Evolutionary conservation across 2,113 vertebrate genomes (phyloP), one percentile per base, ranked within the genome.

Genomic region (Odontophorus gujanensis): DNA sequence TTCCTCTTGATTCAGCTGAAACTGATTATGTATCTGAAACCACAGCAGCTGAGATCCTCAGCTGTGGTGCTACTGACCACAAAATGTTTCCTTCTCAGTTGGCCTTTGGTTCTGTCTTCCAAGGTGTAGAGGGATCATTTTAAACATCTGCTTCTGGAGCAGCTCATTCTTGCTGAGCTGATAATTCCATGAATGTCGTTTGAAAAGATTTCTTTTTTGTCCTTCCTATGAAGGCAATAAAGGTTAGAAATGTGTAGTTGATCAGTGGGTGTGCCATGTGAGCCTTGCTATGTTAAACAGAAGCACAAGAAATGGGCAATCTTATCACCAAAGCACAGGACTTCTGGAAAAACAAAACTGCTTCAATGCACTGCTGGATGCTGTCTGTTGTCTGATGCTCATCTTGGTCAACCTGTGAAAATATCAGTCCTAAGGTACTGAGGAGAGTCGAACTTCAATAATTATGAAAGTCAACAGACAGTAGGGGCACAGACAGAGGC

Each of bases 1-100:
- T 72, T 93, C 69, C 28, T 94, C 57, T 67, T 65, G 71, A 53
- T 77, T 91, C 66, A 85, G 57, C 57, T 81, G 68, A 74, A 92
- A 20, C 40, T 80, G 45, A n/a, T 43, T 4, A 2, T 78, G 38
- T 45, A 32, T 81, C 62, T 78, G 53, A 79, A 69, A 53, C 13
- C 0, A 6, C 47, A 4, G 11, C 32, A 89, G 34, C 80, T 79
- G 20, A 90, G 69, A 81, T 17, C 20, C n/a, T 66, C 47, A 74
- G 28, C 51, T 87, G 34, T 63, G 48, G 36, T 82, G 42, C 66
- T 38, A 13, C 6, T 81, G 61, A 65, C 51, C 53, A 61, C 48
- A 88, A 22, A 85, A 72, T 28, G 8, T 11, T 51, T 90, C 38
- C 40, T 86, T 42, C 66, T 66, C 0, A 0, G 4, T 67, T 0